phyloP scores from a whole-genome alignment of 2,113 vertebrate species.

The Xyliphius kryptos region DNA sequence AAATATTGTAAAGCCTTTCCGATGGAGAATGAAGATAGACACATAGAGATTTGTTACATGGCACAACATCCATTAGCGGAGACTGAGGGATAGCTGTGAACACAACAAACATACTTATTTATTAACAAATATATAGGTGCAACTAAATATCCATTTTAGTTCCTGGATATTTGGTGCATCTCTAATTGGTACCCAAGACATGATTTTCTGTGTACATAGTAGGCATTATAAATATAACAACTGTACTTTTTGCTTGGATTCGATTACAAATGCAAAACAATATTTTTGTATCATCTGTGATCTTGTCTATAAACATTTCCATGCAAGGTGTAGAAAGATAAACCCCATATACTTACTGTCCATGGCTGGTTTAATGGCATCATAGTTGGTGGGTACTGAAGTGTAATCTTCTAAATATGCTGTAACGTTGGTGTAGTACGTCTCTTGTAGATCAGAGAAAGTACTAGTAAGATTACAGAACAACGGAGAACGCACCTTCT shows the following conservation, averaged over 20 bases:
- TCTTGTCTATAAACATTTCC: too few relatives aligned
- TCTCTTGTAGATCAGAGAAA: not conserved
- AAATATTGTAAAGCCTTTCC: not conserved
- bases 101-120: not conserved
- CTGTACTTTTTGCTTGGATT: too few relatives aligned
- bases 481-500: constrained; percentile 2
- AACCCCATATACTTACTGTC: constrained; percentile 25
- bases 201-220: too few relatives aligned
- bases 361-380: not conserved
- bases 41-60: constrained; percentile 8
- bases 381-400: accelerated
- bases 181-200: too few relatives aligned
- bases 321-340: too few relatives aligned
- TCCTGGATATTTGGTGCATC: too few relatives aligned
- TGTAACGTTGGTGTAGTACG: constrained; percentile 15
- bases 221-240: too few relatives aligned
- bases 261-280: too few relatives aligned
- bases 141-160: too few relatives aligned
- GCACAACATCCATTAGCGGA: constrained; percentile 9
- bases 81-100: not conserved
- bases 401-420: not conserved
- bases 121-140: too few relatives aligned
- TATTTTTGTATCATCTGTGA: too few relatives aligned
- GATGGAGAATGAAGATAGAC: constrained; percentile 20
- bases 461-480: constrained; percentile 28